phyloP scores from a whole-genome alignment of 2,113 vertebrate species.

The Mus musculus region DNA sequence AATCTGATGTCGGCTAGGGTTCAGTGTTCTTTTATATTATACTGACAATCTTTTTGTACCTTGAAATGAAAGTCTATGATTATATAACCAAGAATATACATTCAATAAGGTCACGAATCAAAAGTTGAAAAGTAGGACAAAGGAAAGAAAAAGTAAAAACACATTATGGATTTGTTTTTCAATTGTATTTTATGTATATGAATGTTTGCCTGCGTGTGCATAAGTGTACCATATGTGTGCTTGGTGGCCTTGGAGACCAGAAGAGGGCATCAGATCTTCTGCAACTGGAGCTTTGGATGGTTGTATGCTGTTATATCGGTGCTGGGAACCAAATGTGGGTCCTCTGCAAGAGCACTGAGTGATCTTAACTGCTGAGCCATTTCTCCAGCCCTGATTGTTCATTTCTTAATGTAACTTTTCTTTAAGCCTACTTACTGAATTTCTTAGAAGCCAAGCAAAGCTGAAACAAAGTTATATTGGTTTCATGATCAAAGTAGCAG shows the following conservation, averaged over 20 bases:
- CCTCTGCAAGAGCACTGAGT: neutral
- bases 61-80: neutral
- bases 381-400: neutral
- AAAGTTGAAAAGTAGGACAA: conserved; percentile 21
- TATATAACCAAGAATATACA: conserved; percentile 25
- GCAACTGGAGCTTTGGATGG: neutral
- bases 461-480: conserved; percentile 39
- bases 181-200: neutral
- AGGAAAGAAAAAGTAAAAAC: conserved; percentile 46
- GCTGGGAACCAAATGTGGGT: neutral
- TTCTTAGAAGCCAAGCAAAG: conserved; percentile 3
- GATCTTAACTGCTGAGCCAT: neutral
- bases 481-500: conserved; percentile 32
- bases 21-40: conserved; percentile 28
- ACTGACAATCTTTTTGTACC: neutral
- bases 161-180: neutral
- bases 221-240: neutral
- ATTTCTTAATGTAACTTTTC: conserved; percentile 24
- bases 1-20: neutral
- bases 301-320: neutral
- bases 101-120: conserved; percentile 38
- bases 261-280: neutral
- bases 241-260: neutral
- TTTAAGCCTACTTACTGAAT: conserved; percentile 45
- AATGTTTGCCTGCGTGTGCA: neutral